Evolutionary conservation across 2,797 vertebrate species (phyloP), one percentile per base, ranked within the genome.

Genomic region (Clarias pachynema): DNA sequence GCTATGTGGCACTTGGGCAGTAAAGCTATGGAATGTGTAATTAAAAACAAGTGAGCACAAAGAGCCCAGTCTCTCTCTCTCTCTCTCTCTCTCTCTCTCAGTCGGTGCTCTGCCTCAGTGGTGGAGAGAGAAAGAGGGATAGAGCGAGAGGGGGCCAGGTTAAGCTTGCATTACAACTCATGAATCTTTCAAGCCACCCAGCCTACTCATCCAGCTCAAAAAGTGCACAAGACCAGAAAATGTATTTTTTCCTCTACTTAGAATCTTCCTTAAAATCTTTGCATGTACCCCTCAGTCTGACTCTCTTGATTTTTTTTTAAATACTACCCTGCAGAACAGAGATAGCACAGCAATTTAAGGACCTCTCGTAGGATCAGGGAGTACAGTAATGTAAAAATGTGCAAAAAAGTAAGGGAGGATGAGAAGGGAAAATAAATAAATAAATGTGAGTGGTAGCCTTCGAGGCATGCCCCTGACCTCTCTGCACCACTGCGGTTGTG

Each of bases 381-480:
- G 85, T 87, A 80, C 82, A 81, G 89, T 84, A 82, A 84, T 81
- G 82, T 84, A 87, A 86, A 86, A 83, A 83, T 83, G 81, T 83
- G 59, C 75, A 84, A 80, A 80, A 82, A 78, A 77, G 73, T 66
- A 74, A 34, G 80, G 57, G 88, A 90, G 84, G 89, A 89, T 91
- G 86, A 91, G 91, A 91, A 86, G 72, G 88, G 34, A 84, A 40
- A 60, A 84, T 60, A 86, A 62, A 86, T 14, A 53, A 79, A 82
- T 74, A 86, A 88, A 87, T 88, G 83, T 68, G 82, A 83, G 84
- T 5, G 44, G 40, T 57, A 89, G 90, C 92, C 92, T 92, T 4
- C 29, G 92, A 93, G 94, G 89, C 77, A 81, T 79, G 92, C 84
- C 93, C 79, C 93, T 91, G 89, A 93, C 93, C 93, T 92, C 89